Conservation (phyloP, 64 coral and sea anemone genomes). For the Porites lutea region DNA sequence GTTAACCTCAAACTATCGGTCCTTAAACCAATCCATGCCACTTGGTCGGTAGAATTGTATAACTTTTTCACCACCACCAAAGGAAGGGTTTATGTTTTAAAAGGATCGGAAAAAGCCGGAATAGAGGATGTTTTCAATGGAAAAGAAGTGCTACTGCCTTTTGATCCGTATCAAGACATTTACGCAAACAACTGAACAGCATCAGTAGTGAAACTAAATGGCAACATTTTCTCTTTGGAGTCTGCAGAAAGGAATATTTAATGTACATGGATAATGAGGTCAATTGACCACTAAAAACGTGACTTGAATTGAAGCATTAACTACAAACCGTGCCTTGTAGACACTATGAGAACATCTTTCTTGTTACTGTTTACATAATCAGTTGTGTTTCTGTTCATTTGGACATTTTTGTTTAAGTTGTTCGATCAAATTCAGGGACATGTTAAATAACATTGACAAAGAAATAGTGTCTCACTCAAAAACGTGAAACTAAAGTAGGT, state of each 20-base stretch:
- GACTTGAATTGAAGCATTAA: slow-evolving; percentile 59
- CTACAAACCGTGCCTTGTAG: slow-evolving; percentile 47
- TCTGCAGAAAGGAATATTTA: slow-evolving; percentile 65
- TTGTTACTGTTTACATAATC: slow-evolving; percentile 65
- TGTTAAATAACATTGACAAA: too few species aligned
- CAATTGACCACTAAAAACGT: slow-evolving; percentile 63
- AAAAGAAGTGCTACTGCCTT: slow-evolving; percentile 57
- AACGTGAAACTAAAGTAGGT: too few species aligned
- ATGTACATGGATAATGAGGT: slow-evolving; percentile 69
- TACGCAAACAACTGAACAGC: slow-evolving; percentile 32
- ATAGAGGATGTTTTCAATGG: slow-evolving; percentile 39
- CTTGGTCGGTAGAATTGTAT: slow-evolving; percentile 13
- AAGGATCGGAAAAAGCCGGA: slow-evolving; percentile 44
- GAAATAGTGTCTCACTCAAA: too few species aligned
- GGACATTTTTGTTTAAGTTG: slow-evolving; percentile 40
- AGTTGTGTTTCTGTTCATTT: slow-evolving; percentile 53
- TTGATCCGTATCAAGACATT: slow-evolving; percentile 59
- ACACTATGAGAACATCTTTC: slow-evolving; percentile 46
- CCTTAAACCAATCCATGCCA: slow-evolving; percentile 49
- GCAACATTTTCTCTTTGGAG: slow-evolving; percentile 60
- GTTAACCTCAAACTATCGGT: slow-evolving; percentile 67
- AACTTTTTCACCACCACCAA: slow-evolving; percentile 29
- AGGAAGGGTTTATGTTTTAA: slow-evolving; percentile 32
- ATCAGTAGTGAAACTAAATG: slow-evolving; percentile 35
- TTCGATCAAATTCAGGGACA: neutral